A percentile compares a stretch with the other conserved stretches of the same genome.
Evolutionary conservation across 37 sponge, comb jelly and placozoan species (phyloP).

Genomic region (Aphrocallistes beatrix): DNA sequence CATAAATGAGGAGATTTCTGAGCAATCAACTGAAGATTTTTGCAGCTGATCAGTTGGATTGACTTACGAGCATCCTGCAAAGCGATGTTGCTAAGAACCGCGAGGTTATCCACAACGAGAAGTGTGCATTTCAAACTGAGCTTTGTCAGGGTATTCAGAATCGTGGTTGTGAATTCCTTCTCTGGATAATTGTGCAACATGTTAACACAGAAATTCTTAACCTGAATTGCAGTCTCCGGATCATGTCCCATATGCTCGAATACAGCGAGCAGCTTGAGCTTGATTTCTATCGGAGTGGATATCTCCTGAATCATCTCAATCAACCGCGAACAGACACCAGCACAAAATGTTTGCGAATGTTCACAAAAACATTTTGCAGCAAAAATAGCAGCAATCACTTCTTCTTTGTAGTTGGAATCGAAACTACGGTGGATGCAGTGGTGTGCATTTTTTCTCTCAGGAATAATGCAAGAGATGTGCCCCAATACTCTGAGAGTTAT

Average conservation of each 20-base stretch:
- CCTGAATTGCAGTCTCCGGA: slow-evolving; percentile 53
- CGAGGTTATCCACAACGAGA: neutral
- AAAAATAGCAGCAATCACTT: slow-evolving; percentile 72
- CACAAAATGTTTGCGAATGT: slow-evolving; percentile 61
- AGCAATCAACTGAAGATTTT: slow-evolving; percentile 30
- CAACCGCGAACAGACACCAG: slow-evolving; percentile 65
- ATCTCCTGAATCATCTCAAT: slow-evolving; percentile 74
- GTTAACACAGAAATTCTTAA: slow-evolving; percentile 55
- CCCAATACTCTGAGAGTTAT: slow-evolving; percentile 79
- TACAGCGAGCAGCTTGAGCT: slow-evolving; percentile 59
- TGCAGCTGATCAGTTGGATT: slow-evolving; percentile 28
- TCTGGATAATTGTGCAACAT: slow-evolving; percentile 62
- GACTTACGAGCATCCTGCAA: slow-evolving; percentile 32
- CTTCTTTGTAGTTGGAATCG: slow-evolving; percentile 64
- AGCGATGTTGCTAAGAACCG: slow-evolving; percentile 13
- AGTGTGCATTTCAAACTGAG: slow-evolving; percentile 12
- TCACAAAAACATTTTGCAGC: slow-evolving; percentile 57
- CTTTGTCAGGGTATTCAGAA: slow-evolving; percentile 61
- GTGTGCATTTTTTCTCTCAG: slow-evolving; percentile 70
- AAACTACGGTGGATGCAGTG: slow-evolving; percentile 65
- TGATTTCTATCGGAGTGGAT: slow-evolving; percentile 53
- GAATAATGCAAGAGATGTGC: slow-evolving; percentile 43
- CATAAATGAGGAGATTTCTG: slow-evolving; percentile 46
- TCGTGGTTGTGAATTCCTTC: slow-evolving; percentile 36
- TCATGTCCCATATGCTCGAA: slow-evolving; percentile 67